Base-by-base conservation (phyloP, 1,140 invertebrate genomes). In the Cardiocondyla obscurior region DNA sequence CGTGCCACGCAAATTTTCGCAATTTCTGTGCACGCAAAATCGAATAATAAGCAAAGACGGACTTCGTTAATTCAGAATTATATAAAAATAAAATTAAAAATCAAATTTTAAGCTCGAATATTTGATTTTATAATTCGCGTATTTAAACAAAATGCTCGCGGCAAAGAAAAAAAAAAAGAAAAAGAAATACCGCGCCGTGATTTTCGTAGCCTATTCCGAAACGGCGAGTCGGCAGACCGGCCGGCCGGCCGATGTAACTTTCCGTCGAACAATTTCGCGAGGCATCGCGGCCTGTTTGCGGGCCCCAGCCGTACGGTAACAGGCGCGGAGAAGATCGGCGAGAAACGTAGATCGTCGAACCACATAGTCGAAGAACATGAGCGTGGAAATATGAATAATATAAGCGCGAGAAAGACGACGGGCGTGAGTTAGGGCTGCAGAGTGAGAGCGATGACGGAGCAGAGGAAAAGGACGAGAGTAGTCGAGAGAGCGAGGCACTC, bases 361-460 rank as follows among this genome's bases (percentile, higher is more conserved):
- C 89, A 86, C 90, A 92, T 90, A 90, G 90, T 85, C 89, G 85
- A 62, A 53, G 82, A 90, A 90, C 88, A 89, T 89, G 90, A 91
- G 90, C 88, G 88, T 91, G 90, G 90, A 93, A 92, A 93, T 94
- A 93, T 93, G 90, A 93, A 93, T 93, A 94, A 93, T 93, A 94
- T 92, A 91, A 92, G 90, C 91, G 90, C 90, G 89, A 90, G 88
- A 90, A 81, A 62, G 53, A 83, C 19, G 81, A 44, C 49, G 81
- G 60, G 65, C 14, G 36, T 33, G 58, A 60, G 58, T 64, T 28
- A n/a, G n/a, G 12, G 57, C 3, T 16, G 33, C 44, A 19, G 22
- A 81, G 30, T 36, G 30, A 81, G 33, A 25, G 79, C 46, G 83
- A 81, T 81, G 79, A 88, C 65, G 82, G 76, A 57, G 72, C 79